phyloP scores from a whole-genome alignment of 2,888 invertebrate species.

The Dynastes tityus region DNA sequence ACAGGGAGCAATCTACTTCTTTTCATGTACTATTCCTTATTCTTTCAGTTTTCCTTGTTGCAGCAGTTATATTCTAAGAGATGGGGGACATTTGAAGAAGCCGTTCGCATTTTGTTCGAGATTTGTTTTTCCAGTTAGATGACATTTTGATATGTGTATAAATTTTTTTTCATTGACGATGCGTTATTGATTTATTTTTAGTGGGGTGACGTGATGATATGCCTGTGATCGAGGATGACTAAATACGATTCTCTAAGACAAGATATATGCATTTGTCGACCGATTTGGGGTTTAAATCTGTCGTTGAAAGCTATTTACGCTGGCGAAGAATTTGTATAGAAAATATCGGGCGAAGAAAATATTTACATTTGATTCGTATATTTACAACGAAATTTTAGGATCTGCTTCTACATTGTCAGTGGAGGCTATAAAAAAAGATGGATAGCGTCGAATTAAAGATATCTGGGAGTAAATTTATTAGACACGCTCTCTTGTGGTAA shows the following conservation, averaged over 20 bases:
- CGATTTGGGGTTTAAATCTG: constrained; percentile 25
- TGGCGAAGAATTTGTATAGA: constrained; percentile 4
- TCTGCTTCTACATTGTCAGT: constrained; percentile 32
- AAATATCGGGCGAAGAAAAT: constrained; percentile 29
- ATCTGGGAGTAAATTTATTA: constrained; percentile 27
- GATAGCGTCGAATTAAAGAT: constrained; percentile 18
- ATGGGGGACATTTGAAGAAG: constrained; percentile 57
- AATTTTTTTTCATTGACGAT: constrained; percentile 40
- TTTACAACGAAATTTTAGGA: constrained; percentile 13
- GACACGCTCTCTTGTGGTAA: background rate
- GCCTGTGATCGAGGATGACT: constrained; percentile 6
- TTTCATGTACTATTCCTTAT: constrained; percentile 28
- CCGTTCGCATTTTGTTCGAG: constrained; percentile 63
- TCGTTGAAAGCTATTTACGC: constrained; percentile 6
- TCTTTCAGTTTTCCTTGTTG: constrained; percentile 50
- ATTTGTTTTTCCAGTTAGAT: constrained; percentile 68
- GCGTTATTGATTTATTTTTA: constrained; percentile 39
- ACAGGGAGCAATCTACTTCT: constrained; percentile 42
- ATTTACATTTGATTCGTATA: constrained; percentile 23
- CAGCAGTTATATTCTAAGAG: constrained; percentile 16
- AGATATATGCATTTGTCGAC: background rate
- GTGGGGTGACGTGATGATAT: constrained; percentile 31
- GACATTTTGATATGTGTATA: constrained; percentile 68
- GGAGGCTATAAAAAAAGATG: constrained; percentile 10
- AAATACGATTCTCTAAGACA: constrained; percentile 13